Conservation (phyloP, 2,888 invertebrate species). For the Empis livida region DNA sequence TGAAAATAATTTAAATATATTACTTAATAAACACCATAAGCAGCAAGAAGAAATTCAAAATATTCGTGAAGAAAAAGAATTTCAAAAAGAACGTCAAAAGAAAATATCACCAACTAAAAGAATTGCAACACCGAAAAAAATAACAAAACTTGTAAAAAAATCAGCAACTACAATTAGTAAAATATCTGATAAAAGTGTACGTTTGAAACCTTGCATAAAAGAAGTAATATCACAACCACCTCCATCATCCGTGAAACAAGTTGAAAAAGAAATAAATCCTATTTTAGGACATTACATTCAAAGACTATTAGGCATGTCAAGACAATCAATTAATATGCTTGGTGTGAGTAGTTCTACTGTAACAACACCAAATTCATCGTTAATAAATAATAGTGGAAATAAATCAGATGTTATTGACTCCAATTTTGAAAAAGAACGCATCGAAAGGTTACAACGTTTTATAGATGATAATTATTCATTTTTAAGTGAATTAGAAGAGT, state of each 20-base stretch:
- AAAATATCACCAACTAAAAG: constrained; percentile 15
- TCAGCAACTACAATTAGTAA: constrained; percentile 7
- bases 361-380: constrained; percentile 37
- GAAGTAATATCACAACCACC: not conserved
- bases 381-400: constrained; percentile 36
- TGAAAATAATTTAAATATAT: not conserved
- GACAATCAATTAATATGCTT: constrained; percentile 37
- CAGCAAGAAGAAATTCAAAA: constrained; percentile 1
- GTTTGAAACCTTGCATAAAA: too few species aligned
- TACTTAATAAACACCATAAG: not conserved
- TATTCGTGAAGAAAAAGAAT: not conserved
- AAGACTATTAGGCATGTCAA: constrained; percentile 40
- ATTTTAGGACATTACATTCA: constrained; percentile 36
- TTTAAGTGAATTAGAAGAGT: constrained; percentile 26
- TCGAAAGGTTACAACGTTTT: constrained; percentile 25
- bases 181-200: constrained; percentile 5
- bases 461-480: constrained; percentile 31
- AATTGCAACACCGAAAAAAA: constrained; percentile 7
- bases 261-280: constrained; percentile 23
- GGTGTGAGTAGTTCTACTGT: constrained; percentile 37
- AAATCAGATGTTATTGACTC: constrained; percentile 10
- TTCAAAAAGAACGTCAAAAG: too few species aligned
- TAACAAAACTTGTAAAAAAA: constrained; percentile 8
- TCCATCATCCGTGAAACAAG: not conserved
- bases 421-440: constrained; percentile 15